A percentile compares a stretch with the other conserved stretches of the same genome.
Evolutionary conservation across 2,888 invertebrate genomes (phyloP).

Genomic region (Drosophila nigritarsus): DNA sequence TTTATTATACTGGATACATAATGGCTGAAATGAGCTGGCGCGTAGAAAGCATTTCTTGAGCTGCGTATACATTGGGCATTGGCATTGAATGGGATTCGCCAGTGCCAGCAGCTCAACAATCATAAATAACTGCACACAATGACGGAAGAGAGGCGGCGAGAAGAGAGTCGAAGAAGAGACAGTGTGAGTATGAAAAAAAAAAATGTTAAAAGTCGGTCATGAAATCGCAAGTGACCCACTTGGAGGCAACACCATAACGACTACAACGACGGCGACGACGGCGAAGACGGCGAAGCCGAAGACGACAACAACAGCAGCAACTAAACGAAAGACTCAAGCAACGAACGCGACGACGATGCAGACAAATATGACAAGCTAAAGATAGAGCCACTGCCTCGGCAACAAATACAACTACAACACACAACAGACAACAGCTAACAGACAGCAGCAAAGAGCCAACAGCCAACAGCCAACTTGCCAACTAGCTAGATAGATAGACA

Average conservation of each 20-base stretch:
- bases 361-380: conserved; percentile 77
- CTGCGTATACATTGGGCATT: conserved; percentile 34
- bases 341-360: conserved; percentile 68
- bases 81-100: conserved; percentile 61
- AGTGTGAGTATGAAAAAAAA: conserved; percentile 34
- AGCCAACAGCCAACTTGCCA: conserved; percentile 26
- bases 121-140: conserved; percentile 73
- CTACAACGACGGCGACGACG: conserved; percentile 29
- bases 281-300: conserved; percentile 15
- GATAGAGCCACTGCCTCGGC: conserved; percentile 66
- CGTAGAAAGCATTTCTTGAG: conserved; percentile 65
- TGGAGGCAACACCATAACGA: conserved; percentile 69
- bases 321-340: conserved; percentile 76
- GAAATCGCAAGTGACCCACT: conserved; percentile 85
- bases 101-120: conserved; percentile 61
- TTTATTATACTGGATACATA: conserved; percentile 10
- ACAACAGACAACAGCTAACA: conserved; percentile 16
- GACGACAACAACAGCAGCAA: conserved; percentile 22
- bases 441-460: conserved; percentile 7
- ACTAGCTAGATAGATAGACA: conserved; percentile 63
- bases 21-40: conserved; percentile 15
- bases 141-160: conserved; percentile 11
- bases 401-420: conserved; percentile 35
- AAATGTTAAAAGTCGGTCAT: conserved; percentile 83
- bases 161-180: conserved; percentile 27